phyloP scores from a whole-genome alignment of 2,888 invertebrate species.

The Ophion ventricosus region DNA sequence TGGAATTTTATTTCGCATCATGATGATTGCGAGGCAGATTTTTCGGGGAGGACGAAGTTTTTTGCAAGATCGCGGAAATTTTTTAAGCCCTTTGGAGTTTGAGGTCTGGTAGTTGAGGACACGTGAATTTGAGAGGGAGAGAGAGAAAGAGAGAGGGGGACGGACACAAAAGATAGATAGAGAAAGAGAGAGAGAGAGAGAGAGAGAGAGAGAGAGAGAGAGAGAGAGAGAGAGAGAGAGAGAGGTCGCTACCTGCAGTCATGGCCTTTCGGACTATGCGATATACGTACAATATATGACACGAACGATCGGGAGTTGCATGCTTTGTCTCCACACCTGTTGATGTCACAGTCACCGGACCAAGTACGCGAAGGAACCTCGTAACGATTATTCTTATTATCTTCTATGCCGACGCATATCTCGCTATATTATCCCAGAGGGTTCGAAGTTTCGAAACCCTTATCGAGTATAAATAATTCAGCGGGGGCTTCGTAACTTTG shows the following conservation, averaged over 20 bases:
- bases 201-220: too few species aligned
- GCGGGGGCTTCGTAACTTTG: slow-evolving; percentile 39
- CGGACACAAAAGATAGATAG: too few species aligned
- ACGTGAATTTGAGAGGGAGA: too few species aligned
- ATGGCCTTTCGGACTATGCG: not conserved
- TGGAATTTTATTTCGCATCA: too few species aligned
- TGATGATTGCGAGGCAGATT: too few species aligned
- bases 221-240: not conserved
- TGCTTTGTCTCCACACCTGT: not conserved
- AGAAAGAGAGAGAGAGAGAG: too few species aligned
- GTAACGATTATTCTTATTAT: not conserved
- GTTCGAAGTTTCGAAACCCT: not conserved
- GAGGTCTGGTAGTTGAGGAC: too few species aligned
- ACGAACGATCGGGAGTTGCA: not conserved
- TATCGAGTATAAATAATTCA: slow-evolving; percentile 34
- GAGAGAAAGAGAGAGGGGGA: too few species aligned
- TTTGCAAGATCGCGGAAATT: too few species aligned
- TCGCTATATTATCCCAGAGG: not conserved
- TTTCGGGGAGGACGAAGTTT: too few species aligned
- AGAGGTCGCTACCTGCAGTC: not conserved
- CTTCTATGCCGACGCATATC: not conserved
- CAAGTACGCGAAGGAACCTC: not conserved
- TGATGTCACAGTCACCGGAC: not conserved
- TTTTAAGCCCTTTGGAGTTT: too few species aligned
- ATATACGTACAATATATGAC: not conserved